These are phyloP conservation scores for Dinomys branickii DNA, from an alignment of 2,113 vertebrate species.

Conservation along the genomic window DNA sequence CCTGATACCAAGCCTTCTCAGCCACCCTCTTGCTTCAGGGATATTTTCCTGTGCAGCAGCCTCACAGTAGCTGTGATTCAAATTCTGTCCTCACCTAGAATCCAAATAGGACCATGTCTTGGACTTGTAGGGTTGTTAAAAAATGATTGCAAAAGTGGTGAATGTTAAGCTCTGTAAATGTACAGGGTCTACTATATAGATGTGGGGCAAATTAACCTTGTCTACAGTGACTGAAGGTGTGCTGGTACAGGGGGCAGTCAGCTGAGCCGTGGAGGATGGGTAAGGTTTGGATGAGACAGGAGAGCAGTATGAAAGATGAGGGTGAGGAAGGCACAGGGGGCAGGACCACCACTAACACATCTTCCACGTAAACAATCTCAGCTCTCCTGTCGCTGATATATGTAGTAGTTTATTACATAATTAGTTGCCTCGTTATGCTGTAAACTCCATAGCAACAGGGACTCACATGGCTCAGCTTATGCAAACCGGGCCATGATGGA, in stretches of 20 bases:
- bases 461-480: neutral
- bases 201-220: neutral
- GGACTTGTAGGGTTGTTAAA: neutral
- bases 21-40: neutral
- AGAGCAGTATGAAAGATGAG: neutral
- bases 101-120: neutral
- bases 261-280: neutral
- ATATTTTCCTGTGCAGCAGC: neutral
- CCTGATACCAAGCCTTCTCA: neutral
- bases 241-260: neutral
- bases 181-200: neutral
- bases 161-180: neutral
- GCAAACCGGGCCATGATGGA: neutral
- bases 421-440: neutral
- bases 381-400: neutral
- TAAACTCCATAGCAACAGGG: neutral
- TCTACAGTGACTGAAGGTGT: neutral
- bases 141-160: neutral
- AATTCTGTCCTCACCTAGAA: neutral
- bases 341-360: neutral
- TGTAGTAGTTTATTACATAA: neutral
- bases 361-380: neutral
- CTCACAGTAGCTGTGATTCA: neutral
- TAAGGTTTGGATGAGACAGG: neutral
- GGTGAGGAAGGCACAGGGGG: neutral